Evolutionary conservation across 37 sponge, comb jelly and placozoan genomes (phyloP), one percentile per base, ranked within the genome.

Genomic region (Theonella swinhoei): DNA sequence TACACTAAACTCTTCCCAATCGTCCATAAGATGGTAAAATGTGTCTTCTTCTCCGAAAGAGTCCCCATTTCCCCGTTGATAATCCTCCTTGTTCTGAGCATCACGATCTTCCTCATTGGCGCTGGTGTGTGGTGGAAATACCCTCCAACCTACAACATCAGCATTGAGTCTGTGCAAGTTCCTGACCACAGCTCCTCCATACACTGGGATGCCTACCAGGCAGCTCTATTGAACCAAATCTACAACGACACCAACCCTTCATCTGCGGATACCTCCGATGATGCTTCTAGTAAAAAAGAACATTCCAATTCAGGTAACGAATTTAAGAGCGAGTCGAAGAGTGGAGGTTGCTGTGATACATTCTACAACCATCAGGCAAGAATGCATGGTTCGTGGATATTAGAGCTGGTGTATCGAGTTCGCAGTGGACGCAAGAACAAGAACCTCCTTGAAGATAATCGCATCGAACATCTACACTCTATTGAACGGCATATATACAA

Each of bases 361-460:
- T 7, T 7, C 54, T 5, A 37, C 11, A 2, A 34, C 22, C n/a
- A 24, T 19, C 75, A 74, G 66, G 38, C 37, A 28, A 14, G 8
- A 7, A 30, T 64, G 30, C 61, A 60, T 41, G 42, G 39, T 2
- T 24, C 33, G 17, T 88, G 88, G 92, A 26, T 38, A 7, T 29
- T 93, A 39, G 88, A 90, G 17, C 54, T 93, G 32, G 80, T 93
- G 25, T 93, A 72, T 59, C 22, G 62, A 22, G 82, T 77, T 24
- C 83, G 68, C 1, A 78, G 67, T 4, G 43, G 75, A 1, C 26
- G 30, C 19, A 8, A 38, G 4, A 71, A 88, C 40, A 74, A 72
- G n/a, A 89, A 90, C 77, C 68, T 93, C 1, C 72, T 90, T 63
- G 80, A 78, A 4, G 3, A 25, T 14, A 74, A 90, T 3, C 72